Base-by-base conservation (phyloP, 1,140 invertebrate genomes). In the Cherax quadricarinatus region DNA sequence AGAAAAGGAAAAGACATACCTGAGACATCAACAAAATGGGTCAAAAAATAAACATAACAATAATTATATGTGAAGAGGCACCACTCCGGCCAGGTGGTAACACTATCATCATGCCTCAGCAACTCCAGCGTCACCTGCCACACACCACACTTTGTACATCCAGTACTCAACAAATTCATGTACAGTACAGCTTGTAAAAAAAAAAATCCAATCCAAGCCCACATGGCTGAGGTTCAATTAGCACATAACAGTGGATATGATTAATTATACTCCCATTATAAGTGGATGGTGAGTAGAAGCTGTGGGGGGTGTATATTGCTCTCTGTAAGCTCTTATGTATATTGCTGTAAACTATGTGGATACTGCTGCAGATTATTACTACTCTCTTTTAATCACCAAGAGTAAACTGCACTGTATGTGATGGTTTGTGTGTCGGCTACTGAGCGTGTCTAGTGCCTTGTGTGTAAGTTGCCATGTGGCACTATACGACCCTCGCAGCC, bases 261-360 rank as follows among this genome's bases (percentile, higher is more conserved):
- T 79, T 81, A 53, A 82, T 91, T 81, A 91, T 86, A 81, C 57
- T 86, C 78, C 83, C 90, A 83, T 90, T 90, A 84, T 70, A 66
- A 81, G 79, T 86, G 79, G 88, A 90, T 91, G 90, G 90, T 87
- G 90, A 86, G 85, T 82, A 91, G 90, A 86, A 73, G 85, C 90
- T 86, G 90, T 81, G 86, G 86, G 30, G 86, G 86, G 75, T 57
- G 82, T 30, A 60, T 84, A 60, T 84, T 30, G 21, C 14, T 60
- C 14, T 84, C n/a, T 84, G 51, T 30, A 57, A 53, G 48, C 80
- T 51, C 3, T 14, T 57, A 24, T 53, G 53, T 84, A 21, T 57
- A 60, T n/a, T 62, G 82, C 53, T 62, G 49, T 84, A 84, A 82
- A 82, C 30, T 53, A 82, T 51, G 80, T 41, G 51, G 49, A 53